A percentile compares a stretch with the other conserved stretches of the same genome.
phyloP scores from a whole-genome alignment of 1,140 invertebrate genomes.

The Idris sp. region DNA sequence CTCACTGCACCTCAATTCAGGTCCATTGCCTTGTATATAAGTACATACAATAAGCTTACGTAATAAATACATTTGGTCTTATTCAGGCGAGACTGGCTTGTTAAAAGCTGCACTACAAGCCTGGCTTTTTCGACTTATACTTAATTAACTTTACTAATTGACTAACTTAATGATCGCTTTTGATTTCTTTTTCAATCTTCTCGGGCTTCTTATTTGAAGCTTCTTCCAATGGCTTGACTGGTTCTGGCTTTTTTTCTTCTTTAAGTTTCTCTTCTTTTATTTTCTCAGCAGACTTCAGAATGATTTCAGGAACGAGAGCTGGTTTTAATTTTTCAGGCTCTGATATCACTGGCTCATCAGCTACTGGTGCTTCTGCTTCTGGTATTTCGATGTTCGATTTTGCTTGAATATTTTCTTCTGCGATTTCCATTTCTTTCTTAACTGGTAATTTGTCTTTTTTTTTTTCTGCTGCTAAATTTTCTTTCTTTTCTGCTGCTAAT shows the following conservation, averaged over 20 bases:
- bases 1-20: slow-evolving; percentile 29
- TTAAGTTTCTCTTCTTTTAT: slow-evolving; percentile 42
- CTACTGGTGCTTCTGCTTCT: slow-evolving; percentile 10
- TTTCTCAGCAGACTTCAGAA: slow-evolving; percentile 72
- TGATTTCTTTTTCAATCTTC: slow-evolving; percentile 23
- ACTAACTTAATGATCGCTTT: slow-evolving; percentile 41
- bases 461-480: slow-evolving; percentile 41
- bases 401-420: slow-evolving; percentile 50
- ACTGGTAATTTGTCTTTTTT: too few relatives aligned
- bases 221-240: slow-evolving; percentile 16
- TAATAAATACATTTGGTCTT: slow-evolving; percentile 62
- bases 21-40: slow-evolving; percentile 19
- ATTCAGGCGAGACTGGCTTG: slow-evolving; percentile 67
- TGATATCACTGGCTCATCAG: slow-evolving; percentile 9
- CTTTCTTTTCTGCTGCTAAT: too few relatives aligned
- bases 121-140: slow-evolving; percentile 44
- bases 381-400: slow-evolving; percentile 2
- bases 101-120: slow-evolving; percentile 67
- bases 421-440: slow-evolving; percentile 52
- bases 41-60: slow-evolving; percentile 33
- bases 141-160: slow-evolving; percentile 31
- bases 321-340: slow-evolving; percentile 23
- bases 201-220: slow-evolving; percentile 17
- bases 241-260: slow-evolving; percentile 25
- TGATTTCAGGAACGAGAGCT: slow-evolving; percentile 73